Evolutionary conservation across 2,888 invertebrate species (phyloP), one percentile per base, ranked within the genome.

Genomic region (Ptilodon capucinus): DNA sequence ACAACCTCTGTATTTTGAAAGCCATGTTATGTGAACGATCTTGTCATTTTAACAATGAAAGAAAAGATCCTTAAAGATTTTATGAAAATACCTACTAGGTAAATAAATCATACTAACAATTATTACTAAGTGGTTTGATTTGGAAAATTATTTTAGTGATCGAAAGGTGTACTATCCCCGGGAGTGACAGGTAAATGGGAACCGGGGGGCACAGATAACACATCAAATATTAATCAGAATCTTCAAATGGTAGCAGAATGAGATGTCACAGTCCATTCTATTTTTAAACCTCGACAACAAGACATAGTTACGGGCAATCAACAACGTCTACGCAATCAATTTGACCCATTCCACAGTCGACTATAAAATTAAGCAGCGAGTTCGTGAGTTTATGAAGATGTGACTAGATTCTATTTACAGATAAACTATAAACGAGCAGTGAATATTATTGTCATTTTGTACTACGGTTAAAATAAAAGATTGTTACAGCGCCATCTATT

Each of bases 311-410:
- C 53, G 52, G 48, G 44, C 51, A 78, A 81, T 82, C 76, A 75
- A 76, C 74, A 71, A 68, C 75, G 66, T 68, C 77, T 74, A 84
- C 84, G 84, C 87, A 84, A 84, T 86, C 84, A 86, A 84, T 86
- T 88, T 86, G 84, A 82, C 81, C 80, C 74, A 81, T 76, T 76
- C 70, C 57, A 61, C 69, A 73, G 74, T 76, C 71, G 69, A 60
- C 53, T 58, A 51, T 63, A 49, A 52, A n/a, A 48, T 60, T 57
- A 56, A 51, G 44, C 43, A 42, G 23, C 38, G 23, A 23, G 23
- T 23, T 17, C 32, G 21, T 25, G 8, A 40, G 35, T 34, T 13
- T 2, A 30, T 38, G 16, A 34, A 50, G 21, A 40, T 46, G 11
- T 36, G 16, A 42, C 1, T 6, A 40, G 8, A 48, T 49, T 2